Evolutionary conservation across 2,888 invertebrate genomes (phyloP).

Genomic region (Drosophila barbarae): DNA sequence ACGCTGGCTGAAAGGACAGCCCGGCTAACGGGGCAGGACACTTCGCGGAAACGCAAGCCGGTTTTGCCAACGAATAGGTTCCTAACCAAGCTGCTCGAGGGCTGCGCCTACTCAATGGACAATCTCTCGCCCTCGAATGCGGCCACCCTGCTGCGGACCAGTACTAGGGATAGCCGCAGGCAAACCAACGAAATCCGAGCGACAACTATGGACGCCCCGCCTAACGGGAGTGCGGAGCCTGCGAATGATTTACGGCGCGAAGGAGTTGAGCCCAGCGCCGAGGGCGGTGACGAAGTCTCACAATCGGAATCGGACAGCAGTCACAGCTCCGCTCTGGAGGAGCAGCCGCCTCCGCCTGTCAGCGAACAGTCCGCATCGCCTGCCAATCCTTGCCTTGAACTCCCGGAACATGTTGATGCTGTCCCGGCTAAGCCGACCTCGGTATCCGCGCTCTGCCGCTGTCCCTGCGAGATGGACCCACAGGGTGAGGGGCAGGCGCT

Average conservation of each 20-base stretch:
- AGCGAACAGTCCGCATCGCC: slow-evolving; percentile 13
- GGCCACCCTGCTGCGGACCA: slow-evolving; percentile 49
- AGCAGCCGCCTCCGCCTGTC: slow-evolving; percentile 2
- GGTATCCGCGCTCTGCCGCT: slow-evolving; percentile 26
- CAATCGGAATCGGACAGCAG: slow-evolving; percentile 26
- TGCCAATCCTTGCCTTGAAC: slow-evolving; percentile 17
- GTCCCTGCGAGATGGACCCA: slow-evolving; percentile 36
- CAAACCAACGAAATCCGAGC: slow-evolving; percentile 7
- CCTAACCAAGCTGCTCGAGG: slow-evolving; percentile 79
- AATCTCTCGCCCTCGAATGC: slow-evolving; percentile 75
- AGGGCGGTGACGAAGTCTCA: slow-evolving; percentile 13
- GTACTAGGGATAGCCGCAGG: slow-evolving; percentile 20
- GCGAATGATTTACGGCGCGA: slow-evolving; percentile 80
- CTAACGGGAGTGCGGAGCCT: slow-evolving; percentile 72
- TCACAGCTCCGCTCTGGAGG: slow-evolving; percentile 5
- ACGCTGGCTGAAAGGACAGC: slow-evolving; percentile 6
- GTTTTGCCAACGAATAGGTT: slow-evolving; percentile 80
- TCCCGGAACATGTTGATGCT: slow-evolving; percentile 24
- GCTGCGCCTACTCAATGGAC: slow-evolving; percentile 81
- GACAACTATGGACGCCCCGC: slow-evolving; percentile 17
- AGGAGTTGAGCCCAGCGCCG: slow-evolving; percentile 13
- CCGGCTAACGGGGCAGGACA: slow-evolving; percentile 12
- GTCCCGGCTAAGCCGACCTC: slow-evolving; percentile 31
- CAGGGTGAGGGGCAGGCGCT: slow-evolving; percentile 18
- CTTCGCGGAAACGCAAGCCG: slow-evolving; percentile 54